Conservation (phyloP, 2,888 invertebrate species). For the Podotricha telesiphe region DNA sequence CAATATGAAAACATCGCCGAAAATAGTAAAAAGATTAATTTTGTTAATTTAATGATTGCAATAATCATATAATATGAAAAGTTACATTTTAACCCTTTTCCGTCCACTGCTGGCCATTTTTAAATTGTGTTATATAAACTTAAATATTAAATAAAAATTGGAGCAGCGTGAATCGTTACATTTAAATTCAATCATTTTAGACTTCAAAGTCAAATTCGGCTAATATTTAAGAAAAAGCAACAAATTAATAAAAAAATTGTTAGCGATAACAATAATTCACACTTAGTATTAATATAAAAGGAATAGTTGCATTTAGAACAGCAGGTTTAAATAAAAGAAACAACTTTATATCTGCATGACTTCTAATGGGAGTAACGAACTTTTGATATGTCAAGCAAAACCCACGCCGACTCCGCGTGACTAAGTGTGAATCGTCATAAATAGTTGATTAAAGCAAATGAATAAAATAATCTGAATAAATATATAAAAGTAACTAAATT, state of each 20-base stretch:
- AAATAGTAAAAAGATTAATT: too few relatives aligned
- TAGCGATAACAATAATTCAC: slow-evolving; percentile 18
- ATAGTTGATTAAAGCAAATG: slow-evolving; percentile 14
- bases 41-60: too few relatives aligned
- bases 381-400: slow-evolving; percentile 35
- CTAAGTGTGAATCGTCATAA: slow-evolving; percentile 37
- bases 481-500: background rate
- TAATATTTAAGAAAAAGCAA: too few relatives aligned
- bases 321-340: slow-evolving; percentile 18
- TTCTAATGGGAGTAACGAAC: slow-evolving; percentile 36
- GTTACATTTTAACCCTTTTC: too few relatives aligned
- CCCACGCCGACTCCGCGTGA: slow-evolving; percentile 36
- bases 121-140: too few relatives aligned
- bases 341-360: slow-evolving; percentile 24
- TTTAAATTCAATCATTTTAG: too few relatives aligned
- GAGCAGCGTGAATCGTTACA: too few relatives aligned
- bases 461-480: background rate
- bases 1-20: too few relatives aligned
- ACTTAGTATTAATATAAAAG: slow-evolving; percentile 13
- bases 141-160: too few relatives aligned
- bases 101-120: too few relatives aligned
- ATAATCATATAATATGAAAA: too few relatives aligned
- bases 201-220: too few relatives aligned
- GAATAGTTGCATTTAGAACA: slow-evolving; percentile 14
- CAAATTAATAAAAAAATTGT: slow-evolving; percentile 8